Base-by-base conservation (phyloP, 2,113 vertebrate species). In the Marmota flaviventris region DNA sequence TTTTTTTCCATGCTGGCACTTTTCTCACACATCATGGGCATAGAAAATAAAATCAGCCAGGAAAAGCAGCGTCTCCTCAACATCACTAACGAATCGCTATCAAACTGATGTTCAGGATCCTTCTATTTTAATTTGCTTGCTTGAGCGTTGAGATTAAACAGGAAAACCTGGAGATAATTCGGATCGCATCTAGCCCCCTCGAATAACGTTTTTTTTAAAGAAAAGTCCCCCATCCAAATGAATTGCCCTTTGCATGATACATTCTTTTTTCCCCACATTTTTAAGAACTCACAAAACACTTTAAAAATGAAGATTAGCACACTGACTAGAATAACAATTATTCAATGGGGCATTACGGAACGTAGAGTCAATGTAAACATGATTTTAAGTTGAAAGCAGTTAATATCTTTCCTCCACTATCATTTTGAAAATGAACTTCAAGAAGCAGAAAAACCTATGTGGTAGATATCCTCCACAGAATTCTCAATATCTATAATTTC, bases 41-140 rank as follows among this genome's bases (percentile, higher is more conserved):
- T 92, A 96, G 96, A 98, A 98, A 97, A 94, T 63, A 96, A 97
- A 97, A 97, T 96, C 97, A 97, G 67, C 89, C 83, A 69, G 83
- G 61, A 94, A 94, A 94, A 93, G 86, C 75, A 61, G 86, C 51
- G 17, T 72, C 72, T 89, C 81, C 82, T 91, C 34, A 0, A 45
- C 56, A 45, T 42, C 1, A 9, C 67, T 39, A 24, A 87, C 0
- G 63, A 97, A 67, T 95, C 2, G 18, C 96, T 97, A 37, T 94
- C 95, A 95, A 91, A 96, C 78, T 96, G 83, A 83, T 92, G 94
- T 97, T 92, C 56, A 84, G 95, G 56, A 82, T 92, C n/a, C 8
- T 65, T 94, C 72, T 93, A 89, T 95, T 89, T 72, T 85, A 85
- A 92, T 82, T 67, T 67, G 61, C 45, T 63, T 67, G 90, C 88